phyloP scores from a whole-genome alignment of 1,140 invertebrate genomes.

The Pantala flavescens region DNA sequence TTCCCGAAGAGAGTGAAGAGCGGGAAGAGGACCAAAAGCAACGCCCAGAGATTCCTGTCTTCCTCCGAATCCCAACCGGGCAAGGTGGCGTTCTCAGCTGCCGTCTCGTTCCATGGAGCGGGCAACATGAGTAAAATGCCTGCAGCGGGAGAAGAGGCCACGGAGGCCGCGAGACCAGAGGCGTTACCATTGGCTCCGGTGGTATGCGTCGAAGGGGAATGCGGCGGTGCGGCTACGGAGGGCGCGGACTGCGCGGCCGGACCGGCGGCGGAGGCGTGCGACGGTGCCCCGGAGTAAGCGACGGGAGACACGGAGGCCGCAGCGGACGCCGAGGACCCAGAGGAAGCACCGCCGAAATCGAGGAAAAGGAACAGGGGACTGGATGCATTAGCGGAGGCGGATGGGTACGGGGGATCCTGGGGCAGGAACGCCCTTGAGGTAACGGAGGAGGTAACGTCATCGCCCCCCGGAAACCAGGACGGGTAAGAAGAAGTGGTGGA shows the following conservation, averaged over 20 bases:
- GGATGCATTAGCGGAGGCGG: not conserved
- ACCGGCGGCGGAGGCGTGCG: not conserved
- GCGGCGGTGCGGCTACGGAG: not conserved
- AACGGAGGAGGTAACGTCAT: not conserved
- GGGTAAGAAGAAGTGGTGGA: not conserved
- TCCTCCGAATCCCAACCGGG: not conserved
- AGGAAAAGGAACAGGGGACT: not conserved
- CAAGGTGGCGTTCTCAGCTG: not conserved
- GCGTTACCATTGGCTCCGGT: not conserved
- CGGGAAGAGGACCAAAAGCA: slow-evolving; percentile 79
- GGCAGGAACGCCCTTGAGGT: not conserved
- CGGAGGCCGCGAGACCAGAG: not conserved
- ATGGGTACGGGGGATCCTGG: not conserved
- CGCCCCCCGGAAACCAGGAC: not conserved
- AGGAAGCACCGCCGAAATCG: not conserved
- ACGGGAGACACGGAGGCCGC: not conserved
- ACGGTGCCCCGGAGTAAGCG: not conserved
- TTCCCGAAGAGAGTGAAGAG: slow-evolving; percentile 93
- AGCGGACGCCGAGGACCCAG: not conserved
- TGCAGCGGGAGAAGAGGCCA: not conserved
- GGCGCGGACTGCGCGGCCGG: not conserved
- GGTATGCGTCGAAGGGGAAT: not conserved
- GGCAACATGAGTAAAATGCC: not conserved
- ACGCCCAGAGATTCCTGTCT: slow-evolving; percentile 67
- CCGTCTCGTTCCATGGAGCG: not conserved